These are phyloP conservation scores for Phyto melanocephala DNA, from an alignment of 2,888 invertebrate species.

Conservation along the genomic window DNA sequence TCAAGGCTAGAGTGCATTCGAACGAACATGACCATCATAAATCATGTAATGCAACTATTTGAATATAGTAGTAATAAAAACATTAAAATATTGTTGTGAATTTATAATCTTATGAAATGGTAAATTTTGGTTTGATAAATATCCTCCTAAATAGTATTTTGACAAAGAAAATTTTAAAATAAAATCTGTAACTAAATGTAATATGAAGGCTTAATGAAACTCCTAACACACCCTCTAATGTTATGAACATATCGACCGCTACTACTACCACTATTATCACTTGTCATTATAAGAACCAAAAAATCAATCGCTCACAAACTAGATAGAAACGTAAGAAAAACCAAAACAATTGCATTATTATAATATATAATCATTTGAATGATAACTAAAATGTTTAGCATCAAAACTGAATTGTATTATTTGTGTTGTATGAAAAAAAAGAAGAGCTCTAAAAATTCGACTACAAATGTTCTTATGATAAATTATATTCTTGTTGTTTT, in stretches of 20 bases:
- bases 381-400: conserved; percentile 61
- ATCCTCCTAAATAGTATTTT: conserved; percentile 43
- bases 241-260: conserved; percentile 65
- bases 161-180: neutral
- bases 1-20: conserved; percentile 48
- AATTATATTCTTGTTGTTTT: conserved; percentile 30
- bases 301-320: conserved; percentile 38
- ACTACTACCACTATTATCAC: conserved; percentile 38
- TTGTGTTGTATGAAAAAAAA: conserved; percentile 44
- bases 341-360: neutral
- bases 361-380: conserved; percentile 39
- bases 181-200: neutral
- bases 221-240: conserved; percentile 65
- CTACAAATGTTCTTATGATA: conserved; percentile 51
- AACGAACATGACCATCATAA: conserved; percentile 42
- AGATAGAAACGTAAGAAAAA: neutral
- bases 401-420: conserved; percentile 58
- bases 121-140: conserved; percentile 54
- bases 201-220: conserved; percentile 51
- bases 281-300: conserved; percentile 58
- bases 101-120: conserved; percentile 19
- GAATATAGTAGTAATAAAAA: conserved; percentile 33
- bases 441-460: conserved; percentile 56
- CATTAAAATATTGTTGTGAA: conserved; percentile 19
- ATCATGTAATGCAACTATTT: conserved; percentile 37